Evolutionary conservation across 2,797 vertebrate species (phyloP).

Genomic region (Peromyscus eremicus): DNA sequence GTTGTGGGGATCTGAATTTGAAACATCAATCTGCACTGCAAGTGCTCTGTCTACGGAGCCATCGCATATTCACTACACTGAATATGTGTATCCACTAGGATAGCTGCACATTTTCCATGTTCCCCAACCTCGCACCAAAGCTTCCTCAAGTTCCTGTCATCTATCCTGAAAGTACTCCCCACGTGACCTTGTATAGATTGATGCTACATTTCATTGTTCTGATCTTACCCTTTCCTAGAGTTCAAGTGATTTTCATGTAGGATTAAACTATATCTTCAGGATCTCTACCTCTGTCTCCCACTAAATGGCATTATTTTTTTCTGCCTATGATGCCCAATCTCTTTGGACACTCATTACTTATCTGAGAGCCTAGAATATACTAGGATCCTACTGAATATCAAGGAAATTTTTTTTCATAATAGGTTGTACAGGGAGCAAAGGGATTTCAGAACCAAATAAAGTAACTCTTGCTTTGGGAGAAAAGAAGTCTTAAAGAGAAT

Average conservation of each 20-base stretch:
- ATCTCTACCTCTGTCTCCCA: background rate
- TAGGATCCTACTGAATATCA: background rate
- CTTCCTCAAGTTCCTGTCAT: background rate
- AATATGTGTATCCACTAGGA: background rate
- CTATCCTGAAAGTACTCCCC: background rate
- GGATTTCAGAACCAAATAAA: background rate
- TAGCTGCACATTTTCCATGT: background rate
- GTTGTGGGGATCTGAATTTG: background rate
- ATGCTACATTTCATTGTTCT: background rate
- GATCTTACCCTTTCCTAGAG: background rate
- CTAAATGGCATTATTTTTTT: background rate
- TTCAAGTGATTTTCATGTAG: background rate
- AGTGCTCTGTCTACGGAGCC: fast-evolving
- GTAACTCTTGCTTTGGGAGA: background rate
- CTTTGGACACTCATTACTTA: background rate
- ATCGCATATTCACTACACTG: background rate
- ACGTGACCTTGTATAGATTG: background rate
- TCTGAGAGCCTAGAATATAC: background rate
- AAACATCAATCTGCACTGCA: background rate
- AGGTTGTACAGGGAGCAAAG: background rate
- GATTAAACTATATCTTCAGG: background rate
- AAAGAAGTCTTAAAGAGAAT: background rate
- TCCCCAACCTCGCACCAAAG: background rate
- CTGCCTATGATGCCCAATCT: background rate
- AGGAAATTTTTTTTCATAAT: background rate